Base-by-base conservation (phyloP, 2,113 vertebrate genomes). In the Sander vitreus region DNA sequence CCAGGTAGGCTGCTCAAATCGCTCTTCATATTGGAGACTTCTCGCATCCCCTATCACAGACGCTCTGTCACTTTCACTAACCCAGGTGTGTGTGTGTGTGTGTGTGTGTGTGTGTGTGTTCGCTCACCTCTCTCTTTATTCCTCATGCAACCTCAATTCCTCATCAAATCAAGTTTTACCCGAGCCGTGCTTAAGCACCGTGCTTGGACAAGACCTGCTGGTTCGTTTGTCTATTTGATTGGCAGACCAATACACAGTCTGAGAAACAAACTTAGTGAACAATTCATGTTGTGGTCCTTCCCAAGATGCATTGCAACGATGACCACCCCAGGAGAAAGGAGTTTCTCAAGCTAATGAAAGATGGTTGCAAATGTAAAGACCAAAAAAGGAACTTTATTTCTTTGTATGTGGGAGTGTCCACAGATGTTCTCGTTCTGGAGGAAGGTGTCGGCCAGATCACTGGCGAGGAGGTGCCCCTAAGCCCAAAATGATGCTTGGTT, bases 61-160 rank as follows among this genome's bases (percentile, higher is more conserved):
- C 47, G 19, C 83, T 87, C 89, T 93, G 92, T 94, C 93, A 92
- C 90, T 90, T 94, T 65, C 73, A 78, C 88, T 79, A 87, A 85
- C 79, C 83, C 84, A 76, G 63, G 77, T 85, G 91, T 81, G 84
- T 84, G 89, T 85, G 89, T 78, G 75, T 80, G 89, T 85, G 89
- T 78, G 75, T 80, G 89, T 85, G 89, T 85, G 91, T 81, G 84
- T 84, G 77, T 85, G 91, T 85, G 89, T 78, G 75, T 80, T 88
- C 69, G 77, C 88, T 78, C 78, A 68, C 76, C 72, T 47, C 66
- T 25, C 14, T 30, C 55, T 76, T 82, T 69, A 75, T 74, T 85
- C 30, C 58, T 68, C n/a, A n/a, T 73, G 63, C 55, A 48, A 77
- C 76, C 58, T 73, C 54, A 69, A 12, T 58, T 81, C 45, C 60